Evolutionary conservation across 2,113 vertebrate species (phyloP).

Genomic region (Macquaria australasica): DNA sequence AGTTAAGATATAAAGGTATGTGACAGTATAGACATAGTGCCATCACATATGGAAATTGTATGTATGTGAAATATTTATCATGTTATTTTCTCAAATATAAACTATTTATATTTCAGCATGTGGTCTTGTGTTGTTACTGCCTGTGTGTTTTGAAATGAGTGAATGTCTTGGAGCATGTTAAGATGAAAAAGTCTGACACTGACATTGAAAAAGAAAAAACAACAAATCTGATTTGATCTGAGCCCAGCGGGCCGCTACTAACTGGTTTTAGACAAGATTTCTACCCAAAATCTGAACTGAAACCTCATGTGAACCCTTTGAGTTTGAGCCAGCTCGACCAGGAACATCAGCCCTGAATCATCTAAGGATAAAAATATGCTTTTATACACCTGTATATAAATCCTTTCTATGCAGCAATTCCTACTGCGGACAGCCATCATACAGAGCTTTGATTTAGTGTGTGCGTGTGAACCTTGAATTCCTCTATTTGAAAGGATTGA

Average conservation of each 20-base stretch:
- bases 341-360: background rate
- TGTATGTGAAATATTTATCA: slow-evolving; percentile 55
- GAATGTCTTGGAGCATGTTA: background rate
- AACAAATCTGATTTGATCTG: background rate
- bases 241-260: background rate
- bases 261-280: slow-evolving; percentile 16
- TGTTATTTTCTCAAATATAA: slow-evolving; percentile 60
- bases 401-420: background rate
- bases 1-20: background rate
- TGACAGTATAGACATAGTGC: background rate
- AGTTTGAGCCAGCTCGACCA: background rate
- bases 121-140: slow-evolving; percentile 21
- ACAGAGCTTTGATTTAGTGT: background rate
- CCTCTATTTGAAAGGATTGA: slow-evolving; percentile 19
- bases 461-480: slow-evolving; percentile 24
- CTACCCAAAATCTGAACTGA: background rate
- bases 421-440: background rate
- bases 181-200: background rate
- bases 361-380: background rate
- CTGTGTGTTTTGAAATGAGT: slow-evolving; percentile 26
- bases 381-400: slow-evolving; percentile 16
- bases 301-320: slow-evolving; percentile 8
- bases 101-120: slow-evolving; percentile 47
- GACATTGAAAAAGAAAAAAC: background rate
- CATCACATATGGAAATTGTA: background rate